Conservation (phyloP, 2,888 invertebrate species). For the Brachyopa scutellaris region DNA sequence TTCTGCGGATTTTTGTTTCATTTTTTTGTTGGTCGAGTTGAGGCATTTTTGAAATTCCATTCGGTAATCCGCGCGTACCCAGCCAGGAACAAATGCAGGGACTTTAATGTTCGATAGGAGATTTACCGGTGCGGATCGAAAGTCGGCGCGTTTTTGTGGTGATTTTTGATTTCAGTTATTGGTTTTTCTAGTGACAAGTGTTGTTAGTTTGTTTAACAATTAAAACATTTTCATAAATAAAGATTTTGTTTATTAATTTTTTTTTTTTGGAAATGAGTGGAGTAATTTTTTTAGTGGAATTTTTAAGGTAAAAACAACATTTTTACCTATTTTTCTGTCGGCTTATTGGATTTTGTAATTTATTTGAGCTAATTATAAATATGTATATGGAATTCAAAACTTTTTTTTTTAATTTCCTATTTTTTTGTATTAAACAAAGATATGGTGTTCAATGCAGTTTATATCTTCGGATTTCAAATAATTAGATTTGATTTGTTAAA, state of each 20-base stretch:
- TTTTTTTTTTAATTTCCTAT: too few relatives aligned
- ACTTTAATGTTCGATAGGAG: conserved; percentile 74
- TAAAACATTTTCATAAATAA: not conserved
- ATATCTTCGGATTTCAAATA: too few relatives aligned
- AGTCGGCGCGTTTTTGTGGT: conserved; percentile 55
- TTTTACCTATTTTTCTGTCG: not conserved
- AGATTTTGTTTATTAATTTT: not conserved
- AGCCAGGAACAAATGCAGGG: conserved; percentile 65
- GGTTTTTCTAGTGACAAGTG: conserved; percentile 28
- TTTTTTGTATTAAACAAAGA: too few relatives aligned
- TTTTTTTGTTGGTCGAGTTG: conserved; percentile 56
- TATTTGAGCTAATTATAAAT: not conserved
- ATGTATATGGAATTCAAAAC: too few relatives aligned
- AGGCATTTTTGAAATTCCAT: conserved; percentile 72
- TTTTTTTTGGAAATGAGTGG: not conserved
- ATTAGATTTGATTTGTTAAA: too few relatives aligned
- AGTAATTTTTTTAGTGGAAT: conserved; percentile 9
- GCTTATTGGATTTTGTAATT: not conserved
- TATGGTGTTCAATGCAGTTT: too few relatives aligned
- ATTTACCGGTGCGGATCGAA: conserved; percentile 74
- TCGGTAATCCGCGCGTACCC: conserved; percentile 61
- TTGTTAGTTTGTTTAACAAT: conserved; percentile 7
- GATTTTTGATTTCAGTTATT: conserved; percentile 52
- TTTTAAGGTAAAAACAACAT: conserved; percentile 9
- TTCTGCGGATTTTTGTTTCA: conserved; percentile 18